Conservation (phyloP, 2,113 vertebrate genomes). For the Lota lota region DNA sequence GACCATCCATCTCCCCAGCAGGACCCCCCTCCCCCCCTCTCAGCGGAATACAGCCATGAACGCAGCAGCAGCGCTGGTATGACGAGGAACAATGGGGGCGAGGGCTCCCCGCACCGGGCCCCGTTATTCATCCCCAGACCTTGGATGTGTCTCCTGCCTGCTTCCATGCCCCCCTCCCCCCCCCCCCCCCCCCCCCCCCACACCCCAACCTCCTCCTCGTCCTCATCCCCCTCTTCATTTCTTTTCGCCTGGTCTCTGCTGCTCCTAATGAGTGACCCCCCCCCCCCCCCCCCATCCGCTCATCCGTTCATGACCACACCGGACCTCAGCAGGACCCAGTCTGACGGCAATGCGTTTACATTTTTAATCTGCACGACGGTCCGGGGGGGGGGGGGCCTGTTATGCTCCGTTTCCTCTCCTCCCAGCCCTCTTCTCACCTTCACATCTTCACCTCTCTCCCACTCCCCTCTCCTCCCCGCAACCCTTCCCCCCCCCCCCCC, state of each 20-base stretch:
- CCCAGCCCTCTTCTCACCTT: slow-evolving; percentile 58
- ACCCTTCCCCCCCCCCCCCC: slow-evolving; percentile 8
- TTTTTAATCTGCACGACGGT: slow-evolving; percentile 70
- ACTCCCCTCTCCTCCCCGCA: slow-evolving; percentile 12
- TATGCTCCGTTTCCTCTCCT: slow-evolving; percentile 41
- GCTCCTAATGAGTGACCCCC: not conserved
- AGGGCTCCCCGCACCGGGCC: too few relatives aligned
- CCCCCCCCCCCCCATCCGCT: not conserved
- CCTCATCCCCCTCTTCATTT: too few relatives aligned
- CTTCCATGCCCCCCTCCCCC: too few relatives aligned
- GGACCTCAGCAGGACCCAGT: slow-evolving; percentile 26
- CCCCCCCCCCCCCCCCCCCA: too few relatives aligned
- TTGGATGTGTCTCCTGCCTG: too few relatives aligned
- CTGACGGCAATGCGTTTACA: slow-evolving; percentile 55
- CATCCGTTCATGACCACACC: slow-evolving; percentile 36
- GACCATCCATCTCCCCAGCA: too few relatives aligned
- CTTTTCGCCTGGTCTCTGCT: not conserved
- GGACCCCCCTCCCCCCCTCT: too few relatives aligned
- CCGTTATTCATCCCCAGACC: too few relatives aligned
- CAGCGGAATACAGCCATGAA: too few relatives aligned
- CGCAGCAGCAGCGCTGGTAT: too few relatives aligned
- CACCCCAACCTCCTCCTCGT: too few relatives aligned
- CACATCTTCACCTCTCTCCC: slow-evolving; percentile 36
- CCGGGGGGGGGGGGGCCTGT: slow-evolving; percentile 26
- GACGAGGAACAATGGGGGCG: too few relatives aligned